Base-by-base conservation (phyloP, 2,888 invertebrate genomes). In the Lasiommata megera region DNA sequence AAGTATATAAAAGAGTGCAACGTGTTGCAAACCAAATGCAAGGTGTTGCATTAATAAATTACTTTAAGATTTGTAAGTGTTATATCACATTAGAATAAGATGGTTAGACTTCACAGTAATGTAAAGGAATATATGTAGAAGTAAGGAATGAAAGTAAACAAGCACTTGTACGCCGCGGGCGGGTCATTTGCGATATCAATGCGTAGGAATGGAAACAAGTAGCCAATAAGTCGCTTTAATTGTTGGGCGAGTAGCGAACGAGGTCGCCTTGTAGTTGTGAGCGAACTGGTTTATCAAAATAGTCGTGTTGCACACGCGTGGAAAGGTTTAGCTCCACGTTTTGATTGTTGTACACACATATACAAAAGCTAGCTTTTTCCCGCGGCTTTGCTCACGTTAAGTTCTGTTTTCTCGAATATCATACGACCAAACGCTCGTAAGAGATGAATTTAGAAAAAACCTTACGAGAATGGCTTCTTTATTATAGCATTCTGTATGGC, bases 231-330 rank as follows among this genome's bases (percentile, higher is more conserved):
- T 81, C 73, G 80, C 73, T 79, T 84, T 84, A 86, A 84, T 88
- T 84, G 85, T 84, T 84, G 79, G 74, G 79, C 79, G 82, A 79
- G 71, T 72, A 72, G 72, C 73, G 70, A 73, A 71, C 88, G 88
- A 89, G 89, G 88, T 80, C 89, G 81, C 70, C 84, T 76, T 23
- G 23, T 23, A 23, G 23, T 23, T 84, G 82, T 80, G 71, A 74
- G 73, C 78, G 72, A 86, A 89, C 90, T 87, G 88, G 90, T 90
- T 88, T 88, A 81, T 80, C 80, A 80, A 51, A 73, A 74, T 59
- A 66, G 67, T 60, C 66, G 73, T 71, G 76, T 23, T 3, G 73
- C 65, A 65, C 74, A 77, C 82, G 79, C 70, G 67, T 76, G 64
- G 67, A 76, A 77, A 74, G 70, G 66, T 68, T 65, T 69, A 59